A percentile compares a stretch with the other conserved stretches of the same genome.
phyloP scores from a whole-genome alignment of 2,888 invertebrate species.

The Dryobotodes eremita region DNA sequence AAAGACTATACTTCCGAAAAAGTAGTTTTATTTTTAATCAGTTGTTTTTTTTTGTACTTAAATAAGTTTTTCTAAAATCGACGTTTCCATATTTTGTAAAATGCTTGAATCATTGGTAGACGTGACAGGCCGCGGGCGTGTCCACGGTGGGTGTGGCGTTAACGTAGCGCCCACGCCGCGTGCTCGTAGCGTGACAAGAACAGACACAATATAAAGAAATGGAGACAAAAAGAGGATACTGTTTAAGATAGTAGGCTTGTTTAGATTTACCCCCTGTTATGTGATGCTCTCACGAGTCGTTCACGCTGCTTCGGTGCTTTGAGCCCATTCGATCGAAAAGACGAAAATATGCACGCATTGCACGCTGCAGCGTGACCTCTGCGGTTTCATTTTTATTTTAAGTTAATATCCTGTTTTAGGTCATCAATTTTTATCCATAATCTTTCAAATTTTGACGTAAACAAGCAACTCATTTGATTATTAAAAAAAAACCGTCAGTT shows the following conservation, averaged over 20 bases:
- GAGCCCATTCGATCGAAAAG: not conserved
- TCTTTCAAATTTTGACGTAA: no score
- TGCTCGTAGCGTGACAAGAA: conserved; percentile 41
- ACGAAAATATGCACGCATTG: not conserved
- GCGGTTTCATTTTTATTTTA: no score
- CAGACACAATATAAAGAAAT: conserved; percentile 20
- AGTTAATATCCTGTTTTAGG: no score
- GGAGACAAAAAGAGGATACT: not conserved
- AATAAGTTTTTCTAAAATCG: not conserved
- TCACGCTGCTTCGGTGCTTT: conserved; percentile 2
- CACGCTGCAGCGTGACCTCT: no score
- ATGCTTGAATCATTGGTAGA: not conserved
- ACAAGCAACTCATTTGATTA: no score
- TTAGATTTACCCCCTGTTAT: not conserved
- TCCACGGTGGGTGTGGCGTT: conserved; percentile 35
- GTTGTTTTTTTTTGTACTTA: not conserved
- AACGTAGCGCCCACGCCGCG: conserved; percentile 41
- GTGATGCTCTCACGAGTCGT: conserved; percentile 20
- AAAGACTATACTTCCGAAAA: no score
- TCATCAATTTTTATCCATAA: no score
- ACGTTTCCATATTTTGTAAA: not conserved
- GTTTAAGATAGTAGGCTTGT: not conserved
- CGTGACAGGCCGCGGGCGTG: conserved; percentile 5
- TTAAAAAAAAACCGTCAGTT: no score
- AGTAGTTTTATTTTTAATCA: no score